Percentiles rank a stretch among this genome's conserved stretches.
These are phyloP conservation scores for Cyprinodon tularosa DNA, from an alignment of 2,113 vertebrate species.

Conservation along the genomic window DNA sequence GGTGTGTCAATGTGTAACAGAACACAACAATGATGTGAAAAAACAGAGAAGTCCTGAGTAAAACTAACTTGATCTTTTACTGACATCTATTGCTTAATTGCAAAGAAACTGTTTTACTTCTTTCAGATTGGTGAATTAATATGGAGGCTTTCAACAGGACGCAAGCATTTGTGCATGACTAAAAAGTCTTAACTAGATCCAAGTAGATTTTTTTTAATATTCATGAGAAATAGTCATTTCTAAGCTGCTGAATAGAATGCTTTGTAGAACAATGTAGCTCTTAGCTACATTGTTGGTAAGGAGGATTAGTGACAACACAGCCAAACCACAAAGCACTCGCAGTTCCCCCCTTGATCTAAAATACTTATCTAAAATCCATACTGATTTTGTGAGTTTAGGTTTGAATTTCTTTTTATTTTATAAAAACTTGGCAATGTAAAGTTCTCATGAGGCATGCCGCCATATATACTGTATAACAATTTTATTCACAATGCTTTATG, in stretches of 20 bases:
- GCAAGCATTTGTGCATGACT: slow-evolving; percentile 28
- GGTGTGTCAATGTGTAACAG: slow-evolving; percentile 60
- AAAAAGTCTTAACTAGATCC: slow-evolving; percentile 32
- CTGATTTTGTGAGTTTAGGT: not conserved
- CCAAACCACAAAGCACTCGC: slow-evolving; percentile 1
- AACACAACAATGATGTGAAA: not conserved
- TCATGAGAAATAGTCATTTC: slow-evolving; percentile 10
- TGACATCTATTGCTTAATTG: not conserved
- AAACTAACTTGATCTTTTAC: not conserved
- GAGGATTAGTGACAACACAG: slow-evolving; percentile 7
- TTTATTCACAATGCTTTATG: not conserved
- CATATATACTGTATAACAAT: not conserved
- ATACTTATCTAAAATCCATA: not conserved
- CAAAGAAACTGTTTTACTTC: not conserved
- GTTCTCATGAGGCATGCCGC: not conserved
- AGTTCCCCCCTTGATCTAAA: not conserved
- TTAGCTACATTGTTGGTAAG: slow-evolving; percentile 1
- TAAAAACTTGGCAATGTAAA: not conserved
- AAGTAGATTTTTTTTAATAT: slow-evolving; percentile 48
- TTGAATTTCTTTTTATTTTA: no score
- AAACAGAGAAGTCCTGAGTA: not conserved
- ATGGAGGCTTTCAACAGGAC: slow-evolving; percentile 1
- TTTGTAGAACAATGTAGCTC: slow-evolving; percentile 4
- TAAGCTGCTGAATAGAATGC: slow-evolving; percentile 2
- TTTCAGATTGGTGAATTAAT: slow-evolving; percentile 6